phyloP scores from a whole-genome alignment of 2,888 invertebrate species.

The Chrysopilus asiliformis region DNA sequence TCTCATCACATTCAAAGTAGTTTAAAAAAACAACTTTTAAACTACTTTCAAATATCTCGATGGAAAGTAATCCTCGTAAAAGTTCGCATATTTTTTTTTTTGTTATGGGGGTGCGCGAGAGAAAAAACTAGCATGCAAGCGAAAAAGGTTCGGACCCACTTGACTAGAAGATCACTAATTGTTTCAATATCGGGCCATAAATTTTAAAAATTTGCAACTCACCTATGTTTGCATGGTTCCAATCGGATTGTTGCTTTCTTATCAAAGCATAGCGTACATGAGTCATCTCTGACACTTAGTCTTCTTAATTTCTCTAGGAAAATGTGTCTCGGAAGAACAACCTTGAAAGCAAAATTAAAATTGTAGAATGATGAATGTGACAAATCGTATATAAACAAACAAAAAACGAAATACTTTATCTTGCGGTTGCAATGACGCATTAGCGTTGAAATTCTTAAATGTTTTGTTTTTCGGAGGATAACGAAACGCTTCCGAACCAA shows the following conservation, averaged over 20 bases:
- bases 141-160: no score
- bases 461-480: slow-evolving; percentile 54
- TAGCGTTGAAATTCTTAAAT: slow-evolving; percentile 64
- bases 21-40: no score
- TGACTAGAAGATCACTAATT: no score
- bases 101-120: no score
- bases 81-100: no score
- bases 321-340: slow-evolving; percentile 65
- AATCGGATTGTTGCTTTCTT: slow-evolving; percentile 59
- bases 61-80: no score
- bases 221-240: slow-evolving; percentile 75
- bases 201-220: no score
- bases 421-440: slow-evolving; percentile 58
- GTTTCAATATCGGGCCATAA: no score
- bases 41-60: no score
- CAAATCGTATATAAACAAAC: background rate
- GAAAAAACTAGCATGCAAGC: no score
- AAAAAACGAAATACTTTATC: slow-evolving; percentile 44
- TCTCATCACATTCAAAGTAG: no score
- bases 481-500: slow-evolving; percentile 66
- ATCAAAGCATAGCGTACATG: slow-evolving; percentile 80
- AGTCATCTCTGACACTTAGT: slow-evolving; percentile 64
- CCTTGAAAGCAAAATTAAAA: slow-evolving; percentile 13
- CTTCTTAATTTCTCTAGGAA: slow-evolving; percentile 59
- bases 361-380: background rate